Base-by-base conservation (phyloP, 2,113 vertebrate species). In the Thoracochromis brauschi region DNA sequence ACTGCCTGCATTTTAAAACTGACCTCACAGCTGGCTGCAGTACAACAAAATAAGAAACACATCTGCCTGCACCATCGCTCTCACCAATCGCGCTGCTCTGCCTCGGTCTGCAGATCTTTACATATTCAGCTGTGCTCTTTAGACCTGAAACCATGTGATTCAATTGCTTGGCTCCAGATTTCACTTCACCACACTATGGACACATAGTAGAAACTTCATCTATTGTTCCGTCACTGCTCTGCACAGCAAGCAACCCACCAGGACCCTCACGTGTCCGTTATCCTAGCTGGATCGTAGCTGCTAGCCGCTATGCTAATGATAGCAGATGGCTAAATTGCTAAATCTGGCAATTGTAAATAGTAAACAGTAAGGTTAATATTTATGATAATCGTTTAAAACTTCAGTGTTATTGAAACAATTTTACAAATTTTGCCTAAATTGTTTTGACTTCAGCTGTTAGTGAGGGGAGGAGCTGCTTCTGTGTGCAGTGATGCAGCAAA, bases 201-300 rank as follows among this genome's bases (percentile, higher is more conserved):
- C 31, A 63, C 6, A 35, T 2, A 4, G 2, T 33, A 19, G 31
- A 63, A 63, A 63, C 16, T n/a, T 63, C 58, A 63, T 9, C 58
- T 63, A n/a, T n/a, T 0, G 0, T 35, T 63, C 17, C 2, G 1
- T 35, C 17, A 19, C 31, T 63, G 58, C 58, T 35, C 17, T 35
- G 9, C 31, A 63, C 58, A 63, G 58, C 17, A 63, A 35, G 35
- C 35, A 35, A 35, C 14, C 57, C 58, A 63, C 9, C 17, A n/a
- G 58, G 58, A 3, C 31, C 9, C 3, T 35, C 4, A 7, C 6
- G 2, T 35, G 58, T 63, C 31, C 9, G 0, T 35, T 5, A 63
- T 63, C 17, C 58, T 33, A 60, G 58, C 58, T 60, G 29, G 29
- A 60, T 33, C 9, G 5, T 33, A 60, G 29, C 16, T 60, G 17